Conservation (phyloP, 35 echinoderm and acorn worm genomes). For the Heliocidaris tuberculata region DNA sequence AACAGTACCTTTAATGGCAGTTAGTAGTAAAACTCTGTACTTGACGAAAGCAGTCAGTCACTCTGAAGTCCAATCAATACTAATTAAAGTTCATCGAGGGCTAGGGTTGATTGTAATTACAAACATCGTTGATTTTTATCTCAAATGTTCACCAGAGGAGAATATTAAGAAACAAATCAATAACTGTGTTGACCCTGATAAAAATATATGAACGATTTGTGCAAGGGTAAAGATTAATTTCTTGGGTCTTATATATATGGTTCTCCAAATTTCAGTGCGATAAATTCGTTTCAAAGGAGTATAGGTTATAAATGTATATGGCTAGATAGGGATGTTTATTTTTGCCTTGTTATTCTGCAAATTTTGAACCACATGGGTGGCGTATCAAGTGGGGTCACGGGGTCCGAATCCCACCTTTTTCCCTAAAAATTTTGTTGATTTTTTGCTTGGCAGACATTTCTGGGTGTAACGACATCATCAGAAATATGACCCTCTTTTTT, state of each 20-base stretch:
- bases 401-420: no score
- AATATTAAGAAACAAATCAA: background rate
- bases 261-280: background rate
- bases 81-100: background rate
- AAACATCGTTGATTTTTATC: background rate
- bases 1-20: background rate
- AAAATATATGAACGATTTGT: background rate
- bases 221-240: background rate
- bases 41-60: background rate
- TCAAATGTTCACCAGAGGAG: background rate
- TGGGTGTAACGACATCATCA: no score
- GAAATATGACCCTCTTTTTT: no score
- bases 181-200: background rate
- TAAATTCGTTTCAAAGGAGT: no score
- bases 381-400: no score
- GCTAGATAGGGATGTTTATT: no score
- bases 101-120: background rate
- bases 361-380: no score
- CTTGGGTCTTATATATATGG: background rate
- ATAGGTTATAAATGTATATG: no score
- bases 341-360: no score
- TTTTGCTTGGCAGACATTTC: no score
- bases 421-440: no score
- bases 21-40: background rate
- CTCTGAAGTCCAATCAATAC: background rate